These are phyloP conservation scores for Orcinus orca DNA, from an alignment of 2,113 vertebrate species.

Conservation along the genomic window DNA sequence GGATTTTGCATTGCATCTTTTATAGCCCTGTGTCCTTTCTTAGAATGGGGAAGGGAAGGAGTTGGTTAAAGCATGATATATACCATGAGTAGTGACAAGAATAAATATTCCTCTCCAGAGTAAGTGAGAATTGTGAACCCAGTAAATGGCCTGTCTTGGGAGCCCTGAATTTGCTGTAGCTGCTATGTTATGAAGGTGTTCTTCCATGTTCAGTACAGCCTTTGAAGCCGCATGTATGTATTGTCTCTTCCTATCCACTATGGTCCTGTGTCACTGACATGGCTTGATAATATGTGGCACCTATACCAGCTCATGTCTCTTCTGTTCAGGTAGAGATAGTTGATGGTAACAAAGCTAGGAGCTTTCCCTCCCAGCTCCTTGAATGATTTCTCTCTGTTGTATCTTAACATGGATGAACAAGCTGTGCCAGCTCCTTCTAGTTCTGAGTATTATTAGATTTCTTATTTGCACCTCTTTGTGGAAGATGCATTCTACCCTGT, in stretches of 20 bases:
- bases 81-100: background rate
- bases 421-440: background rate
- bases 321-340: background rate
- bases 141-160: background rate
- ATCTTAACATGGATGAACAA: background rate
- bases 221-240: background rate
- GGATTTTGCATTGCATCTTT: background rate
- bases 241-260: background rate
- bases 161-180: background rate
- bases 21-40: background rate
- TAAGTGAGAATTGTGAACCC: background rate
- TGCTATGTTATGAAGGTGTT: background rate
- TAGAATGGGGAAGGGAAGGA: background rate
- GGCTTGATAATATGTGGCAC: background rate
- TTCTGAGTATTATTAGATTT: slow-evolving; percentile 52
- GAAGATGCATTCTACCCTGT: slow-evolving; percentile 10
- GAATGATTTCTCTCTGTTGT: background rate
- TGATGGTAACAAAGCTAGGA: slow-evolving; percentile 2
- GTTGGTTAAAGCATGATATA: background rate
- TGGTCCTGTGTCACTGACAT: background rate
- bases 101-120: background rate
- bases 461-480: slow-evolving; percentile 34
- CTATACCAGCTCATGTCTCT: background rate
- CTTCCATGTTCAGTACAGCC: background rate
- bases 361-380: background rate